Evolutionary conservation across 2,888 invertebrate genomes (phyloP), one percentile per base, ranked within the genome.

Genomic region (Myopa testacea): DNA sequence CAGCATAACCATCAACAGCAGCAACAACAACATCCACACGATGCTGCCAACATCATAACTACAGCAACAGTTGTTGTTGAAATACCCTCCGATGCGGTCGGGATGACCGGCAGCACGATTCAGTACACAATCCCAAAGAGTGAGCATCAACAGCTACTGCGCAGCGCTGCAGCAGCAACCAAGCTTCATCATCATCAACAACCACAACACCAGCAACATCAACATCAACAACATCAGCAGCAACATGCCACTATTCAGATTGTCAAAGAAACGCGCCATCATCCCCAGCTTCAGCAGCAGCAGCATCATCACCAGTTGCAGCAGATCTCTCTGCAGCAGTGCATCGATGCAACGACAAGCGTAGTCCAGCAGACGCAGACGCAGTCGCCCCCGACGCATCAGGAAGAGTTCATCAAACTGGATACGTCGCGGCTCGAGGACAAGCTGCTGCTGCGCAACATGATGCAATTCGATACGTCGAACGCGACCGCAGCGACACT

Each of bases 61-160:
- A 85, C 87, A 0, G 88, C 88, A 8, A 88, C 88, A 7, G 88
- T 88, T 65, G 88, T 88, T 16, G 88, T 88, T 7, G 88, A 88
- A 81, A 84, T 88, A 80, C 88, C 88, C 12, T 85, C 86, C 0
- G 87, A 88, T 70, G 84, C 88, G 14, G 82, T 85, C 45, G 81
- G 86, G 68, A 86, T 87, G 80, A 86, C 87, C 0, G 83, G 86
- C 50, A 86, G 87, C 77, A 88, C 88, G 1, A 87, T 88, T 71
- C 88, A 88, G 77, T 88, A 88, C 76, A 88, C 88, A 4, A 84
- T 88, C 75, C 88, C 88, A 4, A 84, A 84, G 67, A 79, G 81
- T 10, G 81, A 82, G 7, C 62, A 80, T 34, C 77, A 81, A 5
- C 75, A 80, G 19, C 74, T 84, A 0, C 69, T 83, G 74, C 67